Conservation (phyloP, 2,888 invertebrate species). For the Callimorpha dominula region DNA sequence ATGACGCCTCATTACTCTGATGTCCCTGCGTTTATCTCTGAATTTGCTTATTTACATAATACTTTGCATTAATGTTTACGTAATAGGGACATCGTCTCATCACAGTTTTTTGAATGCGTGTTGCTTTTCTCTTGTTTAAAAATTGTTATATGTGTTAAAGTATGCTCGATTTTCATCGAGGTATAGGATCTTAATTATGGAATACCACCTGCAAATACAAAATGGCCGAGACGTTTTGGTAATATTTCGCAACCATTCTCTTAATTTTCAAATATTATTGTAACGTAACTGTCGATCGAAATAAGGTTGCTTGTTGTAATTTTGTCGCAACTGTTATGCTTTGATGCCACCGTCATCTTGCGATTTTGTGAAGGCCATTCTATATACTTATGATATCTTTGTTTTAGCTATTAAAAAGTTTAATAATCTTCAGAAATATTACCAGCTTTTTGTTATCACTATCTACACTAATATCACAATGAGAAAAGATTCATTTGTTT, state of each 20-base stretch:
- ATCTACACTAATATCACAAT: too few relatives aligned
- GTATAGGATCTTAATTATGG: too few relatives aligned
- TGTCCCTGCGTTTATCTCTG: constrained; percentile 43
- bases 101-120: constrained; percentile 26
- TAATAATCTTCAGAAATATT: too few relatives aligned
- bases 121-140: constrained; percentile 29
- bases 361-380: constrained; percentile 38
- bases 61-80: constrained; percentile 41
- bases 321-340: constrained; percentile 35
- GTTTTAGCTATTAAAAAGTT: constrained; percentile 7
- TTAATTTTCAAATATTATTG: constrained; percentile 15
- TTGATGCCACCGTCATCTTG: constrained; percentile 29
- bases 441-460: too few relatives aligned
- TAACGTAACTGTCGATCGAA: constrained; percentile 27
- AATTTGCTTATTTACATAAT: constrained; percentile 39
- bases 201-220: too few relatives aligned
- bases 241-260: constrained; percentile 16
- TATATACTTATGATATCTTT: constrained; percentile 22
- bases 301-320: constrained; percentile 29
- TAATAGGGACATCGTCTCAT: constrained; percentile 39
- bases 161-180: background rate
- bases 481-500: too few relatives aligned
- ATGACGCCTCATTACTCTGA: constrained; percentile 50
- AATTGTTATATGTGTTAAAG: background rate
- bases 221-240: background rate